These are phyloP conservation scores for Tympanuchus pallidicinctus DNA, from an alignment of 2,113 vertebrate genomes.

Conservation along the genomic window DNA sequence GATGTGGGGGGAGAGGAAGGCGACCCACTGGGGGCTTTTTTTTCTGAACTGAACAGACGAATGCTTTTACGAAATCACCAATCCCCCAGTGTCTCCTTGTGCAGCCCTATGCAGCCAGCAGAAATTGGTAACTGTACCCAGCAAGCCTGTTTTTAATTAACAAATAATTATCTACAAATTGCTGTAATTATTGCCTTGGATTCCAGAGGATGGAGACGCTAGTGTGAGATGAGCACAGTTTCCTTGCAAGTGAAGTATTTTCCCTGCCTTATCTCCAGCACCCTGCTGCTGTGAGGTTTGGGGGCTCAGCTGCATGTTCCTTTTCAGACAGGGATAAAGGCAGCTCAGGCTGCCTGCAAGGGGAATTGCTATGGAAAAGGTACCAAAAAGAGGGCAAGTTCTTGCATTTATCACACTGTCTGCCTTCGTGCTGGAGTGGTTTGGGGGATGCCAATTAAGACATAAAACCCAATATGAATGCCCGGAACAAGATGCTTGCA, in stretches of 20 bases:
- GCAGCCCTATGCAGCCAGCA: neutral
- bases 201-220: slow-evolving; percentile 63
- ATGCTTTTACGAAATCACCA: neutral
- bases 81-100: slow-evolving; percentile 53
- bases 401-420: neutral
- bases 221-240: slow-evolving; percentile 7
- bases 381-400: neutral
- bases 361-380: neutral
- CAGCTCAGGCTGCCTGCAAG: neutral
- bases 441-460: slow-evolving; percentile 26
- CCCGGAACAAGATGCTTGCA: neutral
- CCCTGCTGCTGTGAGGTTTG: slow-evolving; percentile 60
- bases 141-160: slow-evolving; percentile 75
- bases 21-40: neutral
- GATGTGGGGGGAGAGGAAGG: neutral
- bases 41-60: slow-evolving; percentile 29
- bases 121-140: slow-evolving; percentile 71
- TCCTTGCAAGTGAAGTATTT: slow-evolving; percentile 67
- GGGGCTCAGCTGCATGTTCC: neutral
- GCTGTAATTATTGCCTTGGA: slow-evolving; percentile 73
- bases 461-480: neutral
- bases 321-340: slow-evolving; percentile 47
- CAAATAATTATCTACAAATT: slow-evolving; percentile 76
- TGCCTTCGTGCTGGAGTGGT: neutral
- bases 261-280: slow-evolving; percentile 60